Percentiles rank a stretch among this genome's conserved stretches.
These are phyloP conservation scores for Dorcus parallelipipedus DNA, from an alignment of 2,888 invertebrate genomes.

Conservation along the genomic window DNA sequence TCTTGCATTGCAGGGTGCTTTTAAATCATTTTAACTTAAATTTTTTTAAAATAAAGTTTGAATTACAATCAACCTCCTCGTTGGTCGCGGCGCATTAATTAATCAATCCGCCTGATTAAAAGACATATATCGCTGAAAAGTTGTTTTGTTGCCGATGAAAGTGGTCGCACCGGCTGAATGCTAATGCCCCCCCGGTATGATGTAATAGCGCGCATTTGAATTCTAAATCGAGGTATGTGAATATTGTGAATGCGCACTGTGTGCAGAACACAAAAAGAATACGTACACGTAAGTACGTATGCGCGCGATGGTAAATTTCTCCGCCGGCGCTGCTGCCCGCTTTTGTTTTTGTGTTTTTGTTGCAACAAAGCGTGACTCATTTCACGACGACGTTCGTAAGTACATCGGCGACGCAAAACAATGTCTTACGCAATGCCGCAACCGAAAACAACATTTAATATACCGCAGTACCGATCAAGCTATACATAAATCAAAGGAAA, in stretches of 20 bases:
- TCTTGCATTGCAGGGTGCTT: too few species aligned
- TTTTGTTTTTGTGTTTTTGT: conserved; percentile 14
- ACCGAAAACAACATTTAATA: too few species aligned
- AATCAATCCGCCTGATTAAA: background rate
- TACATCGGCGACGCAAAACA: background rate
- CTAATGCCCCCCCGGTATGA: conserved; percentile 18
- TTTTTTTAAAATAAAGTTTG: too few species aligned
- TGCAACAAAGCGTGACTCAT: conserved; percentile 13
- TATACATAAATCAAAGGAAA: too few species aligned
- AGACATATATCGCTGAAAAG: conserved; percentile 20
- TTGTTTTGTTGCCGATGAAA: conserved; percentile 29
- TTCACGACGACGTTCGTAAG: background rate
- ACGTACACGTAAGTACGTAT: background rate
- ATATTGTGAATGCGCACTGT: conserved; percentile 15
- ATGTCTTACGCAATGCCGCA: background rate
- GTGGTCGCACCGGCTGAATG: conserved; percentile 24
- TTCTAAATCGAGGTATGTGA: conserved; percentile 11
- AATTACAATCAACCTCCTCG: too few species aligned
- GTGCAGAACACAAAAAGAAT: conserved; percentile 13
- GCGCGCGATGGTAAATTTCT: conserved; percentile 11
- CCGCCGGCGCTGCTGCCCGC: conserved; percentile 4
- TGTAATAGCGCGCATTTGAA: conserved; percentile 19
- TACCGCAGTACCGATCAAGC: too few species aligned
- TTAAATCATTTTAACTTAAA: too few species aligned
- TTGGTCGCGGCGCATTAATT: background rate